These are phyloP conservation scores for Parazoanthus darwini DNA, from an alignment of 92 coral and sea anemone genomes.

Conservation along the genomic window DNA sequence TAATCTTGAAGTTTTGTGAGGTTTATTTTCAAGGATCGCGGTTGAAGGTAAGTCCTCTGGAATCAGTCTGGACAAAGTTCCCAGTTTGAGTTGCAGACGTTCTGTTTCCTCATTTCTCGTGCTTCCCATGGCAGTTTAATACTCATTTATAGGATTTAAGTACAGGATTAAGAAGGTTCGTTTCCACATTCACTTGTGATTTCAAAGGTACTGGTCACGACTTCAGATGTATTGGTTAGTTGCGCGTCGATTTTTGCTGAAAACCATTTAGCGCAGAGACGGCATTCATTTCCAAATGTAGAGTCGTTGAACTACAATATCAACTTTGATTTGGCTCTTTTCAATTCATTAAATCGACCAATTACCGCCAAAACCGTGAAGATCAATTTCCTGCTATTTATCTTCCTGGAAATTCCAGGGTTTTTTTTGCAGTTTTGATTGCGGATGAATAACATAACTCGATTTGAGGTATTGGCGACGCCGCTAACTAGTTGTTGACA, in stretches of 20 bases:
- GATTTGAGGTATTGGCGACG: neutral
- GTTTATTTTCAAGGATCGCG: conserved; percentile 98
- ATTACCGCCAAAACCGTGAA: conserved; percentile 4
- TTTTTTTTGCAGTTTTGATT: neutral
- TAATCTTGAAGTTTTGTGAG: conserved; percentile 94
- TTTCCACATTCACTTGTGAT: neutral
- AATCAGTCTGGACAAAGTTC: neutral
- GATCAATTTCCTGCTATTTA: conserved; percentile 27
- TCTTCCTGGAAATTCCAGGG: neutral
- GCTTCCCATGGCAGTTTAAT: neutral
- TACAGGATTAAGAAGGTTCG: neutral
- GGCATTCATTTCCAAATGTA: too few species aligned
- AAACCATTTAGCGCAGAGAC: neutral
- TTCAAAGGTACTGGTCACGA: neutral
- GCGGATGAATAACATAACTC: conserved; percentile 12
- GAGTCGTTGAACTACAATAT: neutral
- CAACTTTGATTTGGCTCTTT: neutral
- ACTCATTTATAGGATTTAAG: neutral
- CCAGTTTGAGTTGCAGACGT: neutral
- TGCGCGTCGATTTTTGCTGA: neutral
- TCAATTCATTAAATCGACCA: neutral
- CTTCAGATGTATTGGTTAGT: neutral
- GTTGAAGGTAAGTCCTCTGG: conserved; percentile 73
- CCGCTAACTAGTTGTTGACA: conserved; percentile 6
- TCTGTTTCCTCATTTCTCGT: neutral